Evolutionary conservation across 2,888 invertebrate species (phyloP), one percentile per base, ranked within the genome.

Genomic region (Linhomoeus sp.): DNA sequence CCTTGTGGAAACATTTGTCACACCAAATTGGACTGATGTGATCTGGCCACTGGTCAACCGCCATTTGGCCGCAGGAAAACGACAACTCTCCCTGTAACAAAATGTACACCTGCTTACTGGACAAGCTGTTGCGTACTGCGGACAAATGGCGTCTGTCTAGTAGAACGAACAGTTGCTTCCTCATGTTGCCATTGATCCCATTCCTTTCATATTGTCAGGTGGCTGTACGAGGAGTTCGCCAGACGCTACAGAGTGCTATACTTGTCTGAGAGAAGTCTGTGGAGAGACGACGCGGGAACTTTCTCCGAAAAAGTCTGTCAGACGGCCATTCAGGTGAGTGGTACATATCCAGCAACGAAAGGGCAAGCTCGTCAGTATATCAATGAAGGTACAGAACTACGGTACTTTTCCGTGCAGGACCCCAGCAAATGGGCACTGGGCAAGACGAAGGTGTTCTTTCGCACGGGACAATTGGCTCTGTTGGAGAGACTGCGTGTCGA

Each of bases 391-490:
- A n/a, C n/a, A n/a, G n/a, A n/a, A n/a, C n/a, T n/a, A n/a, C n/a
- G n/a, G n/a, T n/a, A n/a, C n/a, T n/a, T n/a, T n/a, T 29, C 7
- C 12, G 7, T 29, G 29, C 54, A 79, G 64, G 81, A 84, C 56
- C 76, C 77, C 1, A 88, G 90, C 60, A 85, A 86, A 64, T 94
- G 81, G 66, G 83, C 90, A 58, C 87, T 92, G 62, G 97, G 97
- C n/a, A 85, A 85, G 58, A 83, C 85, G 0, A 97, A 97, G 70
- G 88, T 97, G 53, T 90, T 97, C 67, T 94, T 97, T 71, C 76
- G 94, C 23, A 92, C 94, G 20, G 97, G 94, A 0, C 94, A 97
- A 72, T 87, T 92, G 45, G 97, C 97, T 0, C 88, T 84, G 64
- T 66, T 97, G 55, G 97, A 97, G 65, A 88, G 92, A 66, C 69